Base-by-base conservation (phyloP, 2,113 vertebrate genomes). In the Alces alces region DNA sequence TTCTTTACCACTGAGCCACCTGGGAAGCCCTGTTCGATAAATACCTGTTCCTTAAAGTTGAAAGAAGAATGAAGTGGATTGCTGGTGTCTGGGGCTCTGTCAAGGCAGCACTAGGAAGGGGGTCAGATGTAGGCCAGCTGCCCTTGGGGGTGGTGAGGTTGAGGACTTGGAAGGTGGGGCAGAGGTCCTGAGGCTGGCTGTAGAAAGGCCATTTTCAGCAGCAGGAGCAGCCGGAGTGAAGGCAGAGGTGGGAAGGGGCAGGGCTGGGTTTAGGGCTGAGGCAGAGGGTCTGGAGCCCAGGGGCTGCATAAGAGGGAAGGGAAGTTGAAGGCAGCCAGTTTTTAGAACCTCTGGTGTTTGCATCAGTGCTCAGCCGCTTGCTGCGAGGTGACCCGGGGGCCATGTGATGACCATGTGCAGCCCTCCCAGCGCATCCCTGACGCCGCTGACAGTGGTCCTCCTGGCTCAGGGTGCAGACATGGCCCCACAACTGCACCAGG, bases 331-430 rank as follows among this genome's bases (percentile, higher is more conserved):
- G 33, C 45, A 54, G 79, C 64, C 39, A 21, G 27, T 28, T 60
- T 54, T 33, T 36, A 85, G 43, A 57, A 60, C 16, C n/a, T 60
- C 52, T 39, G 7, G 17, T 28, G 39, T 36, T 52, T 47, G 21
- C 7, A 25, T 79, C n/a, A 76, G 79, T 61, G n/a, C 21, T 60
- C 64, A 14, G 7, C 43, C 11, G 19, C 45, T 61, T 43, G 12
- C 54, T 86, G 54, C 6, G 27, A n/a, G 27, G 43, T 60, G 64
- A 33, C 86, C 60, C 23, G 0, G 70, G 50, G 8, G 25, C 60
- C 78, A 50, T 1, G 12, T 79, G 57, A 82, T 45, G 19, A 39
- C n/a, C 15, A 0, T 52, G 7, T 33, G 23, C 1, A 19, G 43
- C 52, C 87, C 54, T 90, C 47, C 61, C 11, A 76, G 55, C 36